phyloP scores from a whole-genome alignment of 2,888 invertebrate genomes.

The Dolomedes plantarius region DNA sequence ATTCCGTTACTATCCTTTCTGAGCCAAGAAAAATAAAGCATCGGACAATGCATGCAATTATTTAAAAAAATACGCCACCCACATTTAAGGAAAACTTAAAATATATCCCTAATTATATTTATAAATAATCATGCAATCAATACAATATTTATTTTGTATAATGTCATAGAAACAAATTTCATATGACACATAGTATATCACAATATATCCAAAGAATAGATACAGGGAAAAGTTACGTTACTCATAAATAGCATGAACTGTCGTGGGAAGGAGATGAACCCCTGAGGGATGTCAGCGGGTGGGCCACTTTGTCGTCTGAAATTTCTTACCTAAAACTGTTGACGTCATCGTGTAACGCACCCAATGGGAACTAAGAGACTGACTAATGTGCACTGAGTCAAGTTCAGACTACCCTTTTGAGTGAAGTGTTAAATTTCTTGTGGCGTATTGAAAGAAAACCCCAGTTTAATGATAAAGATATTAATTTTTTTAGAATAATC shows the following conservation, averaged over 20 bases:
- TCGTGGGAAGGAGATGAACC: not conserved
- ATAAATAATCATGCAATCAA: no score
- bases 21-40: no score
- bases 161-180: not conserved
- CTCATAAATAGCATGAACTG: slow-evolving; percentile 9
- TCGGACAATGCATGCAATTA: no score
- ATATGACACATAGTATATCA: not conserved
- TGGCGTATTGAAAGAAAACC: not conserved
- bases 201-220: not conserved
- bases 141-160: not conserved
- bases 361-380: slow-evolving; percentile 19
- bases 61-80: no score
- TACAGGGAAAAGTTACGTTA: slow-evolving; percentile 6
- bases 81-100: no score
- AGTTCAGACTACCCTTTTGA: not conserved
- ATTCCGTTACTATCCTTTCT: no score
- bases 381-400: not conserved
- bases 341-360: slow-evolving; percentile 7
- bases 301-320: slow-evolving; percentile 15
- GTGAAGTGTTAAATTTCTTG: not conserved
- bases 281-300: not conserved
- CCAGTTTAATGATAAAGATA: no score
- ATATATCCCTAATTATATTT: no score
- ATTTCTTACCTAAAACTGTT: slow-evolving; percentile 22
- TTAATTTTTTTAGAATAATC: no score